phyloP scores from a whole-genome alignment of 2,113 vertebrate genomes.

The Paradoxurus hermaphroditus region DNA sequence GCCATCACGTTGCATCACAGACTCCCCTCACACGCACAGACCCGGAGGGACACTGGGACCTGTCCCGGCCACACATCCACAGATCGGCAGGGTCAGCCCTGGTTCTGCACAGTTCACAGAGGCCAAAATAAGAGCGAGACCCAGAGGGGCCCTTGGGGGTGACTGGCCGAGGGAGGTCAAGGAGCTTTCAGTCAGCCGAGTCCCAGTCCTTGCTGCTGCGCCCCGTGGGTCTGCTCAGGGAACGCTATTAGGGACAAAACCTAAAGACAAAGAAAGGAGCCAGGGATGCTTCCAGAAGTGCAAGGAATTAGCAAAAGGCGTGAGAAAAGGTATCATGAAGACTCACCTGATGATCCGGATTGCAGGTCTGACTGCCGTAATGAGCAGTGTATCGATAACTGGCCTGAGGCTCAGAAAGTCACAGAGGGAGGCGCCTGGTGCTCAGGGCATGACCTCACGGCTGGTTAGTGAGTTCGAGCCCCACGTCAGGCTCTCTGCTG shows the following conservation, averaged over 20 bases:
- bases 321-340: not conserved
- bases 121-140: slow-evolving; percentile 21
- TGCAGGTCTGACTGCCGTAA: not conserved
- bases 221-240: fast-evolving
- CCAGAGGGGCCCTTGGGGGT: not conserved
- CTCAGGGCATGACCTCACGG: no score
- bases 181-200: not conserved
- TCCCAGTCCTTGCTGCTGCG: not conserved
- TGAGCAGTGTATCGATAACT: not conserved
- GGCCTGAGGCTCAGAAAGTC: not conserved
- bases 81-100: slow-evolving; percentile 59
- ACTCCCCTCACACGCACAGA: slow-evolving; percentile 47
- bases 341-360: not conserved
- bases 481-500: no score
- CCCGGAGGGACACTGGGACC: slow-evolving; percentile 37
- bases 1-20: slow-evolving; percentile 64
- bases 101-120: not conserved
- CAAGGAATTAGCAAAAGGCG: not conserved
- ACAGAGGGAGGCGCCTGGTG: not conserved
- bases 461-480: no score
- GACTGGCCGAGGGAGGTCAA: not conserved
- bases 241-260: not conserved
- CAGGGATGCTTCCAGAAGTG: not conserved
- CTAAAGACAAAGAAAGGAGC: not conserved
- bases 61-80: slow-evolving; percentile 70